Evolutionary conservation across 2,888 invertebrate genomes (phyloP), one percentile per base, ranked within the genome.

Genomic region (Sthenelais limicola): DNA sequence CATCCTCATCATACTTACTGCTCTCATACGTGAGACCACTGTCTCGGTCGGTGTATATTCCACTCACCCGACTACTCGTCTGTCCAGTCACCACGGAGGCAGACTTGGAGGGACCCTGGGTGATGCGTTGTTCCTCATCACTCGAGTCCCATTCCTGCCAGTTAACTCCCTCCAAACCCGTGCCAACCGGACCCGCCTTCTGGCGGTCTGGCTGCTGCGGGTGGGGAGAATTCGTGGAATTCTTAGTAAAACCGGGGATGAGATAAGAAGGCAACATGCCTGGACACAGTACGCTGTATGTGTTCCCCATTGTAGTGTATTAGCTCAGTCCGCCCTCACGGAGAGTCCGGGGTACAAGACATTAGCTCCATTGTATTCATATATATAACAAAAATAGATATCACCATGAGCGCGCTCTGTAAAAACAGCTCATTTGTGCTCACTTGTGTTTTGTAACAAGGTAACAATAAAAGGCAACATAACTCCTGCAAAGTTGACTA

Each of bases 221-320:
- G n/a, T n/a, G n/a, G 35, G 62, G 62, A n/a, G 62, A 62, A 43
- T 38, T 62, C 38, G 38, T 24, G 18, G 56, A 32, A 21, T 56
- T 56, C 38, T 62, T 62, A 43, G 43, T 43, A n/a, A 70, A 70
- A 18, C 70, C 70, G n/a, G 70, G 70, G 9, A 70, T 54, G 38
- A 70, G 38, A 56, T 51, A 70, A 43, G 48, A 21, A 33, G 73
- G 73, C 32, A 73, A n/a, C 56, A 72, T 51, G 24, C 74, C 74
- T 21, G 74, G 74, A 51, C 74, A 74, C 18, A 74, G 43, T 24
- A 74, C 49, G 30, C 74, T 72, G 62, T 72, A 68, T 18, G 62
- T 48, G 51, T 68, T 72, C 15, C 74, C 74, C 74, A 74, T 74
- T 35, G n/a, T 73, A n/a, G n/a, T n/a, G 26, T 56, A 18, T n/a